Conservation (phyloP, 2,113 vertebrate species). For the Nannospalax galili region DNA sequence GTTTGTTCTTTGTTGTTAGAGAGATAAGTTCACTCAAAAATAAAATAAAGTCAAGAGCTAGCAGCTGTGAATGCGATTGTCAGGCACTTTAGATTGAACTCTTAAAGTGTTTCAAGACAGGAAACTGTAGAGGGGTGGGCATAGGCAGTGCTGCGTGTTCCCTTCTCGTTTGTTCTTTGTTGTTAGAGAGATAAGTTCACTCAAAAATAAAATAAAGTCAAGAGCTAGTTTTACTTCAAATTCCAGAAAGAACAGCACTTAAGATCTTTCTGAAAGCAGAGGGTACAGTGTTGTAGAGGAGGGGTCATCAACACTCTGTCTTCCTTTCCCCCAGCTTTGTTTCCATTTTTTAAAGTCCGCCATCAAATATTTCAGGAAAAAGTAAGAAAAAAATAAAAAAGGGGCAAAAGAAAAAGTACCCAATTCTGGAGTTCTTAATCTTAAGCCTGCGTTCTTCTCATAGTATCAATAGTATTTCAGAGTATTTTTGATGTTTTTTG, state of each 20-base stretch:
- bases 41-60: no score
- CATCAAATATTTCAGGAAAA: slow-evolving; percentile 1
- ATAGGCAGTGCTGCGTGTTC: slow-evolving; percentile 48
- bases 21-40: slow-evolving; percentile 46
- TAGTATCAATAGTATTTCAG: neutral
- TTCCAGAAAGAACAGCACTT: slow-evolving; percentile 35
- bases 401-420: neutral
- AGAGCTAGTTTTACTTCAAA: slow-evolving; percentile 44
- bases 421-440: neutral
- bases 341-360: slow-evolving; percentile 15
- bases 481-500: slow-evolving; percentile 48
- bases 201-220: slow-evolving; percentile 41
- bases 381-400: slow-evolving; percentile 14
- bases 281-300: slow-evolving; percentile 36
- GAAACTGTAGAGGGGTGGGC: slow-evolving; percentile 63
- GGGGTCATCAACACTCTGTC: neutral
- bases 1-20: slow-evolving; percentile 57
- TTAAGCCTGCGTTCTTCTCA: neutral
- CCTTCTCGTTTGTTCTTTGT: slow-evolving; percentile 58
- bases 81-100: slow-evolving; percentile 61
- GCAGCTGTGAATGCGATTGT: slow-evolving; percentile 75
- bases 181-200: slow-evolving; percentile 48
- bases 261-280: slow-evolving; percentile 24
- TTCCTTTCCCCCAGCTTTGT: slow-evolving; percentile 29
- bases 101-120: slow-evolving; percentile 74